Base-by-base conservation (phyloP, 2,113 vertebrate genomes). In the Corydoras maculifer region DNA sequence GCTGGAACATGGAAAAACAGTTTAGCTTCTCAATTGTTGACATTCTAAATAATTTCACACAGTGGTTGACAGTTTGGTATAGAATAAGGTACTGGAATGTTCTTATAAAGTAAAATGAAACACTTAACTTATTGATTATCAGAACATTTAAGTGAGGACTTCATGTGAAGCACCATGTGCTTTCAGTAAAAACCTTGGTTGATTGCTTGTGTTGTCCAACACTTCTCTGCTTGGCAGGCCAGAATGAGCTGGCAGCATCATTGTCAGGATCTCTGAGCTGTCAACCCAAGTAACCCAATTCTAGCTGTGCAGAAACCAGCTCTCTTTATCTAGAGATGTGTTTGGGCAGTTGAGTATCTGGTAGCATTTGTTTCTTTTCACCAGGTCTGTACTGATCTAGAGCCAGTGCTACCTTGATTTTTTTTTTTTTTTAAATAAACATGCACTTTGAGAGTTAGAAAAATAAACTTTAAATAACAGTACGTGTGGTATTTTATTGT, bases 251-350 rank as follows among this genome's bases (percentile, higher is more conserved):
- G 72, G 78, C 82, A 84, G 76, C 72, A 85, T 83, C 84, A 82
- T 73, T 48, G 63, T 82, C 74, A 82, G 86, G 83, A 84, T 86
- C 84, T 85, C 76, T 30, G 31, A 79, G 74, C 86, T 82, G 84
- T 86, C 83, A 82, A 81, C 75, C 72, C 5, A 68, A 9, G 64
- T 85, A 82, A 86, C 83, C 87, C 67, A 31, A 11, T 59, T 30
- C 49, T 75, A 74, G 58, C 69, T 25, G 55, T 35, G 70, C 32
- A 70, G 49, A 66, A 74, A 43, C 68, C 60, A 1, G 8, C 51
- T 31, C 70, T 65, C 73, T 75, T 78, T 75, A 80, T 83, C 77
- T 78, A 57, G 15, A 64, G 62, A 69, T 7, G 58, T 68, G 11
- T 59, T 75, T 54, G 65, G 48, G 49, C 65, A 75, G 43, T 18